A percentile compares a stretch with the other conserved stretches of the same genome.
These are phyloP conservation scores for Mormyrus hasselquistii DNA, from an alignment of 2,797 vertebrate genomes.

Conservation along the genomic window DNA sequence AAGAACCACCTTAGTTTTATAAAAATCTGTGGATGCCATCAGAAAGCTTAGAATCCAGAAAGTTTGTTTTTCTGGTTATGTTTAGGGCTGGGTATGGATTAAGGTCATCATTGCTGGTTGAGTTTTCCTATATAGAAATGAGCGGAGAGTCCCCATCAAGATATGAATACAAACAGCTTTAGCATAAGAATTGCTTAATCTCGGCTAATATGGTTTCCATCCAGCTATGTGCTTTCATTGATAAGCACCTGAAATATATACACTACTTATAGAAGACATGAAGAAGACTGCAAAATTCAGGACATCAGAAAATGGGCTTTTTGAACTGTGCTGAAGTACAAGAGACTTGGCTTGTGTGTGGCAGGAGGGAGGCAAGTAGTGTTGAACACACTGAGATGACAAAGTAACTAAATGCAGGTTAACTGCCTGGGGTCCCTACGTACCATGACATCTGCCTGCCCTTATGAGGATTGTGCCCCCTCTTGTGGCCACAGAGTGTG, in stretches of 20 bases:
- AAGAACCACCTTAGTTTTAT: not conserved
- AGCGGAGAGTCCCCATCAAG: not conserved
- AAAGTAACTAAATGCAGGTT: not conserved
- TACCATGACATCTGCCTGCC: not conserved
- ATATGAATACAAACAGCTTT: not conserved
- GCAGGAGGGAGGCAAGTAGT: not conserved
- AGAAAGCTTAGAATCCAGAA: not conserved
- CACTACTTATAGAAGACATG: not conserved
- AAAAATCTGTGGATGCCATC: not conserved
- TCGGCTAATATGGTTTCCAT: not conserved
- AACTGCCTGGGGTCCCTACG: not conserved
- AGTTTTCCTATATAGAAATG: not conserved
- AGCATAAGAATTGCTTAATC: not conserved
- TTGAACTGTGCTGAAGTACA: not conserved
- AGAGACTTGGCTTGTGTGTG: not conserved
- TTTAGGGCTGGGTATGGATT: not conserved
- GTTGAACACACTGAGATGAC: not conserved
- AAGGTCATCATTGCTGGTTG: not conserved
- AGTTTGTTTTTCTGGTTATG: not conserved
- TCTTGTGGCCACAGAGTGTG: conserved; percentile 2
- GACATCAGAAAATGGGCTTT: not conserved
- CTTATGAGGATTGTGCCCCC: conserved; percentile 16
- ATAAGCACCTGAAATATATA: not conserved
- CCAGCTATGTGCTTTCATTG: not conserved
- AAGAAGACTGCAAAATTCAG: not conserved